phyloP scores from a whole-genome alignment of 2,797 vertebrate species.

The Tympanoctomys barrerae region DNA sequence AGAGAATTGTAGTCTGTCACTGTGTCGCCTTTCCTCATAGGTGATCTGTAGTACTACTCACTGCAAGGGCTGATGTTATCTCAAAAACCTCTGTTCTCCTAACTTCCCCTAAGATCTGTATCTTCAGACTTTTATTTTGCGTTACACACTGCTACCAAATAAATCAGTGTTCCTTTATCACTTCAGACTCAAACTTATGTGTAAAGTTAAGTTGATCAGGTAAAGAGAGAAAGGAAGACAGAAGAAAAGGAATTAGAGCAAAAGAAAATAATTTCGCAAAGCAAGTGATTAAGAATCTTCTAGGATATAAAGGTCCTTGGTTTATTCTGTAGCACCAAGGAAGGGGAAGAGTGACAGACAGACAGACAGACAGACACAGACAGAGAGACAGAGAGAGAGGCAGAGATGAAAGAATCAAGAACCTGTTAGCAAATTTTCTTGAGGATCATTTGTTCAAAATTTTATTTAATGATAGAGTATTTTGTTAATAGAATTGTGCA shows the following conservation, averaged over 20 bases:
- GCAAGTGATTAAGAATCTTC: not conserved
- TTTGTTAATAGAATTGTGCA: not conserved
- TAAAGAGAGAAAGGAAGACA: not conserved
- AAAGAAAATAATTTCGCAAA: not conserved
- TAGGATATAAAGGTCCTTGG: not conserved
- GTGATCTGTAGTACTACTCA: not conserved
- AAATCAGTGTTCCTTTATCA: not conserved
- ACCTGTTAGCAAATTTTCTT: conserved; percentile 28
- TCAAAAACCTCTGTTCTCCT: not conserved
- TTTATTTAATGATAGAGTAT: conserved; percentile 17
- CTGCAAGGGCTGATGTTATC: not conserved
- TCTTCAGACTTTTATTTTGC: not conserved
- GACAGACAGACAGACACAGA: too few species aligned
- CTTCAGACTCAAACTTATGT: not conserved
- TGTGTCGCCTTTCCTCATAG: not conserved
- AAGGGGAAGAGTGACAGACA: not conserved
- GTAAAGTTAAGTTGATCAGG: not conserved
- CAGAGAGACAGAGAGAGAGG: too few species aligned
- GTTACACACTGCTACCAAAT: not conserved
- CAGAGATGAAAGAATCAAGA: not conserved
- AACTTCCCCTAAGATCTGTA: not conserved
- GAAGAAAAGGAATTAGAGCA: not conserved
- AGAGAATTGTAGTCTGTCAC: not conserved
- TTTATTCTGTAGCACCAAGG: not conserved
- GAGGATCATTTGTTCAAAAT: not conserved